Evolutionary conservation across 2,113 vertebrate species (phyloP), one percentile per base, ranked within the genome.

Genomic region (Ciconia stormi): DNA sequence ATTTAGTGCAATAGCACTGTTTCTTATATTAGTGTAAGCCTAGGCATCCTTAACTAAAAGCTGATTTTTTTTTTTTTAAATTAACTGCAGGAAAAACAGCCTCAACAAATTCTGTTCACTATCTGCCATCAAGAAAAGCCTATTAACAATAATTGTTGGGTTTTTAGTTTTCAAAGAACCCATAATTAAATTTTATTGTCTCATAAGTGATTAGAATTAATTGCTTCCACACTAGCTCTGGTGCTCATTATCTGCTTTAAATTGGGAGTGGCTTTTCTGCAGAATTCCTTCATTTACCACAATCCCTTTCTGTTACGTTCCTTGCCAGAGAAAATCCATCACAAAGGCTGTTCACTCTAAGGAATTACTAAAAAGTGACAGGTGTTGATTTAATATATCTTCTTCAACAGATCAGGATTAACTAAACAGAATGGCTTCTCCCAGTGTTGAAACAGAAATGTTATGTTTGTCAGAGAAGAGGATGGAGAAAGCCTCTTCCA

Each of bases 141-240:
- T 97, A 95, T 98, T 98, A 98, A 97, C 91, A 97, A 93, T 98
- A 98, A 98, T 97, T 97, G 97, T 93, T 95, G 74, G 90, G 91
- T 89, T 97, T 97, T 97, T 82, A 81, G 87, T 95, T 97, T 95
- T 97, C 89, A 95, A 96, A 98, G 95, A 97, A 95, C 79, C 94
- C 76, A 87, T 97, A 98, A 98, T 98, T 98, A 98, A 98, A 97
- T 98, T 97, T 97, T 96, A 98, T 98, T 98, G 97, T 97, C 90
- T 98, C 96, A 46, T 97, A 98, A 97, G 89, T 98, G 96, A 96
- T 98, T 98, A 97, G 92, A 97, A 98, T 98, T 98, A 98, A 98
- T 98, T 97, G 94, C 89, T 91, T 96, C 93, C 95, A 87, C 91
- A 79, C 90, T 94, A 96, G 95, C 86, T 97, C 65, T 93, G 93